phyloP scores from a whole-genome alignment of 2,888 invertebrate species.

The Microctonus hyperodae region DNA sequence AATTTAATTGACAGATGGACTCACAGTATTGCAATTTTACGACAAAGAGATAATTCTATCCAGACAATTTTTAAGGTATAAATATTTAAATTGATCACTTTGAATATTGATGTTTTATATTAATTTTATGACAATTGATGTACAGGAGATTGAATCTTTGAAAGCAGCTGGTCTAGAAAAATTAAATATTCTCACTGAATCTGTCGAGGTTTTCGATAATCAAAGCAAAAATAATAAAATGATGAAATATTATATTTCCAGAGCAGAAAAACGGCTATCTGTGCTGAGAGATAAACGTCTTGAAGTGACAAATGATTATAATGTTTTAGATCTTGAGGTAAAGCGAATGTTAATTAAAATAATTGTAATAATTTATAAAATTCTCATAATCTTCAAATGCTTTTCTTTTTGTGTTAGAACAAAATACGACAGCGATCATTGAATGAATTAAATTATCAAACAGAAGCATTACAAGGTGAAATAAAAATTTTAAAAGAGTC shows the following conservation, averaged over 20 bases:
- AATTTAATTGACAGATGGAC: constrained; percentile 78
- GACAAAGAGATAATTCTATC: constrained; percentile 75
- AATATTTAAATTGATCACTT: constrained; percentile 48
- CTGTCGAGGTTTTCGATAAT: constrained; percentile 69
- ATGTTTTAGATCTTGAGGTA: constrained; percentile 64
- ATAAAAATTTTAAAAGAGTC: constrained; percentile 38
- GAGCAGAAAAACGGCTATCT: constrained; percentile 60
- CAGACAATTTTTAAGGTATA: constrained; percentile 64
- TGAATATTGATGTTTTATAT: not conserved
- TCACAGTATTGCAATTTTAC: constrained; percentile 72
- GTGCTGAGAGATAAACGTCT: constrained; percentile 57
- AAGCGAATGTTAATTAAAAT: not conserved
- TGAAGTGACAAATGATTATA: constrained; percentile 57
- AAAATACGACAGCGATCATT: constrained; percentile 36
- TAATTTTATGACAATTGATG: constrained; percentile 3
- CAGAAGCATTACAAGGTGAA: constrained; percentile 39
- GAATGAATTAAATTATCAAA: constrained; percentile 39
- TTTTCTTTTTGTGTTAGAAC: not conserved
- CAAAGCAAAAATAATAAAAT: constrained; percentile 69
- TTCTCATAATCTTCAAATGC: not conserved
- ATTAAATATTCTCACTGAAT: constrained; percentile 68
- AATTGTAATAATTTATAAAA: not conserved
- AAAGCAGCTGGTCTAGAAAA: constrained; percentile 64
- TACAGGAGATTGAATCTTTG: constrained; percentile 66
- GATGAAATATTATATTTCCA: constrained; percentile 61